Evolutionary conservation across 1,140 invertebrate genomes (phyloP).

Genomic region (Phocides pigmalion): DNA sequence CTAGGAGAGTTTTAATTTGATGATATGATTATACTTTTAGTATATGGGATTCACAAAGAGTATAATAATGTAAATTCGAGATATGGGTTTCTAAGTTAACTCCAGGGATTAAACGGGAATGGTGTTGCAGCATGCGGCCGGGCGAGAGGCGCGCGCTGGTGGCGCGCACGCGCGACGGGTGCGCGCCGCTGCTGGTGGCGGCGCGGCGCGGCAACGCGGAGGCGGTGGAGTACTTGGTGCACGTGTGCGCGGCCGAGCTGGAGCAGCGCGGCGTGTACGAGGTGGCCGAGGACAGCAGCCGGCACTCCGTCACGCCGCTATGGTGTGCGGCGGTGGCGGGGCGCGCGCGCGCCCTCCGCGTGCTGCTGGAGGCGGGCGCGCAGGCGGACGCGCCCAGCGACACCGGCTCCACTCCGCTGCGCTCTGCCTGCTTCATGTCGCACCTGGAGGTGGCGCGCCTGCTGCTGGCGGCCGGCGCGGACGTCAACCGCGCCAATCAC

Average conservation of each 20-base stretch:
- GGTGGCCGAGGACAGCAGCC: conserved; percentile 77
- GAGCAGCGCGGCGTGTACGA: conserved; percentile 93
- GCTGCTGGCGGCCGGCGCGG: conserved; percentile 92
- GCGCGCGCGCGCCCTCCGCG: conserved; percentile 90
- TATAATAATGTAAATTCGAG: too few species aligned
- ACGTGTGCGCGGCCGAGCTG: conserved; percentile 91
- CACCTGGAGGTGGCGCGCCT: conserved; percentile 90
- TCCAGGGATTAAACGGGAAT: background rate
- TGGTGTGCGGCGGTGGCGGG: conserved; percentile 97
- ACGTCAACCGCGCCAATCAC: conserved; percentile 94
- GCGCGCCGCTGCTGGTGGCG: conserved; percentile 94
- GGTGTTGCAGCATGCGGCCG: conserved; percentile 71
- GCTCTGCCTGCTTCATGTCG: conserved; percentile 97
- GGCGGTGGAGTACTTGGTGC: conserved; percentile 94
- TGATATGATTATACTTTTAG: too few species aligned
- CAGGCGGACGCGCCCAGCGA: conserved; percentile 94
- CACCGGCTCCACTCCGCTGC: conserved; percentile 94
- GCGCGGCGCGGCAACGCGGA: conserved; percentile 91
- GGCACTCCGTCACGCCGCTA: conserved; percentile 94
- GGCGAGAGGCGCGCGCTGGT: conserved; percentile 86
- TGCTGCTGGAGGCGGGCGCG: conserved; percentile 91
- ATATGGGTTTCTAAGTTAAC: too few species aligned
- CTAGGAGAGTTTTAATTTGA: too few species aligned
- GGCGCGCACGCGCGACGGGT: conserved; percentile 88
- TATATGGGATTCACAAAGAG: too few species aligned